Conservation (phyloP, 2,113 vertebrate genomes). For the Leptobrachium leishanense region DNA sequence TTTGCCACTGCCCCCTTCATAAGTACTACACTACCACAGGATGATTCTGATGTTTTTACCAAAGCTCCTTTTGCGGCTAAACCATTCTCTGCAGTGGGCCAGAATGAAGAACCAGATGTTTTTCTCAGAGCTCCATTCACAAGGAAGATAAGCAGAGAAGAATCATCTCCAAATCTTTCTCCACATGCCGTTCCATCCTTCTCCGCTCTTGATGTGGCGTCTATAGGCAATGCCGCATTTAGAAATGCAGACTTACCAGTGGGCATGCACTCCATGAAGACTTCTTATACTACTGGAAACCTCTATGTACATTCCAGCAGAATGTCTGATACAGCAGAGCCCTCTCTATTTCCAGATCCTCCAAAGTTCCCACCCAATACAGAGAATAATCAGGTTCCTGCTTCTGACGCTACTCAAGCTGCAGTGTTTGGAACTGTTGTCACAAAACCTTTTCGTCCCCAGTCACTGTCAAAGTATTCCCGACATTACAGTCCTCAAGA, state of each 20-base stretch:
- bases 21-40: slow-evolving; percentile 61
- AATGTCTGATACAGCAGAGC: slow-evolving; percentile 55
- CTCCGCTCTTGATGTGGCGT: slow-evolving; percentile 40
- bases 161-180: slow-evolving; percentile 52
- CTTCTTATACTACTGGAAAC: slow-evolving; percentile 49
- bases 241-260: slow-evolving; percentile 50
- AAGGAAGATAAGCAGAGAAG: slow-evolving; percentile 74
- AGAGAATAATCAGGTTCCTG: slow-evolving; percentile 55
- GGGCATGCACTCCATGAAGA: neutral
- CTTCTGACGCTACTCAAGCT: slow-evolving; percentile 62
- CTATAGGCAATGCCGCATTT: slow-evolving; percentile 15
- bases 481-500: slow-evolving; percentile 86
- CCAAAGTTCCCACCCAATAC: slow-evolving; percentile 48
- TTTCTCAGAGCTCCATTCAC: slow-evolving; percentile 92
- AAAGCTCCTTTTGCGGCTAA: slow-evolving; percentile 85
- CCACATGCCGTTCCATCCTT: slow-evolving; percentile 11
- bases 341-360: slow-evolving; percentile 6
- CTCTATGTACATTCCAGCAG: slow-evolving; percentile 51
- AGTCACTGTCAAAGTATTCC: slow-evolving; percentile 89
- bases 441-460: slow-evolving; percentile 80
- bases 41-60: slow-evolving; percentile 80
- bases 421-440: slow-evolving; percentile 61
- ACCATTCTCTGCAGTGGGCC: slow-evolving; percentile 30
- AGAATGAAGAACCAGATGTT: slow-evolving; percentile 75
- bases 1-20: slow-evolving; percentile 86